Evolutionary conservation across 2,113 vertebrate genomes (phyloP).

Genomic region (Machaerirhynchus nigripectus): DNA sequence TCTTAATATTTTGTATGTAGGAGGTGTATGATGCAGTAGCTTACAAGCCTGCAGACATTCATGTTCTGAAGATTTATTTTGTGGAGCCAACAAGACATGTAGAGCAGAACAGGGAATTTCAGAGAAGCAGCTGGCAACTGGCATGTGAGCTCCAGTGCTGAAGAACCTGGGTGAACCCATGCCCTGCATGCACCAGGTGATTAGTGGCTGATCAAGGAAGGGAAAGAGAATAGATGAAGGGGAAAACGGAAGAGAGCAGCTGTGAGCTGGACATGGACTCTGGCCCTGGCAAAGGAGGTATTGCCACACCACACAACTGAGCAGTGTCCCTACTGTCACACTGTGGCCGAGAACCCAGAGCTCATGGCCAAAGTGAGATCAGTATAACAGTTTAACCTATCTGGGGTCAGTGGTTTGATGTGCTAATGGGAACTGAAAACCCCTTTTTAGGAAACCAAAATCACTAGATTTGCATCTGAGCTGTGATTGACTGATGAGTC

Average conservation of each 20-base stretch:
- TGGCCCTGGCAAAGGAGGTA: not conserved
- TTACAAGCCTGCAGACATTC: not conserved
- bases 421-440: not conserved
- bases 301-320: not conserved
- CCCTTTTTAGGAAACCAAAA: not conserved
- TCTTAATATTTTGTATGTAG: not conserved
- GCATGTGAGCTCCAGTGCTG: not conserved
- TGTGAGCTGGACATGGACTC: not conserved
- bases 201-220: not conserved
- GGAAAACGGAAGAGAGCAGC: not conserved
- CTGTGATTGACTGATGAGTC: slow-evolving; percentile 52
- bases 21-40: not conserved
- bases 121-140: not conserved
- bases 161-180: not conserved
- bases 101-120: not conserved
- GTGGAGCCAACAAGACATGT: not conserved
- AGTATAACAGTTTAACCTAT: not conserved
- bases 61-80: not conserved
- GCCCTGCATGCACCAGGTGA: not conserved
- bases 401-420: not conserved
- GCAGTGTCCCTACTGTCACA: not conserved
- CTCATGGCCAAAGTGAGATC: not conserved
- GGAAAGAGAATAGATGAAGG: not conserved
- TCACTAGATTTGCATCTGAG: not conserved
- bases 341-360: not conserved